These are phyloP conservation scores for Amazona vittata DNA, from an alignment of 2,113 vertebrate species.

Conservation along the genomic window DNA sequence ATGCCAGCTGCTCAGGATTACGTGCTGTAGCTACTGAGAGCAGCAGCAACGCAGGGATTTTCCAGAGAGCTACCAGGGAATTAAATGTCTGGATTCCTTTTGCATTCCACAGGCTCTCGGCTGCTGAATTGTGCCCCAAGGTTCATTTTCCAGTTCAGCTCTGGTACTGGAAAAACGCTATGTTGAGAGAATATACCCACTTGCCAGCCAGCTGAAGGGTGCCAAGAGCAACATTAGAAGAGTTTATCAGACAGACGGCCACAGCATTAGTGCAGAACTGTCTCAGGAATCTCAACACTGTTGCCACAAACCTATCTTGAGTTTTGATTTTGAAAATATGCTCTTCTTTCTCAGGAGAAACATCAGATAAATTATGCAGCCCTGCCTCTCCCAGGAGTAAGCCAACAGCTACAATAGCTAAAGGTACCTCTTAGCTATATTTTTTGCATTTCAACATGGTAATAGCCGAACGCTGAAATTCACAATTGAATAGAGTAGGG, in stretches of 20 bases:
- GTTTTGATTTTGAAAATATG: constrained; percentile 37
- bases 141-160: constrained; percentile 17
- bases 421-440: not conserved
- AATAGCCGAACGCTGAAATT: not conserved
- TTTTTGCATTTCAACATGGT: not conserved
- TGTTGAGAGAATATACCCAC: not conserved
- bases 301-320: not conserved
- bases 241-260: not conserved
- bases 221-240: not conserved
- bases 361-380: not conserved
- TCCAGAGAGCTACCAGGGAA: constrained; percentile 32
- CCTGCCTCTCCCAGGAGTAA: not conserved
- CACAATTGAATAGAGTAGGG: not conserved
- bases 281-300: constrained; percentile 41
- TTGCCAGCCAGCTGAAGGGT: not conserved
- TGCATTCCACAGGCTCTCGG: constrained; percentile 11
- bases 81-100: constrained; percentile 59
- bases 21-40: not conserved
- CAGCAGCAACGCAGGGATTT: constrained; percentile 35
- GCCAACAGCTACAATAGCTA: not conserved
- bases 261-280: not conserved
- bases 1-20: not conserved
- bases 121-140: not conserved
- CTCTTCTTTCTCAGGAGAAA: not conserved
- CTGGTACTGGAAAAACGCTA: not conserved